These are phyloP conservation scores for Sebastes diploproa DNA, from an alignment of 2,797 vertebrate genomes.

Conservation along the genomic window DNA sequence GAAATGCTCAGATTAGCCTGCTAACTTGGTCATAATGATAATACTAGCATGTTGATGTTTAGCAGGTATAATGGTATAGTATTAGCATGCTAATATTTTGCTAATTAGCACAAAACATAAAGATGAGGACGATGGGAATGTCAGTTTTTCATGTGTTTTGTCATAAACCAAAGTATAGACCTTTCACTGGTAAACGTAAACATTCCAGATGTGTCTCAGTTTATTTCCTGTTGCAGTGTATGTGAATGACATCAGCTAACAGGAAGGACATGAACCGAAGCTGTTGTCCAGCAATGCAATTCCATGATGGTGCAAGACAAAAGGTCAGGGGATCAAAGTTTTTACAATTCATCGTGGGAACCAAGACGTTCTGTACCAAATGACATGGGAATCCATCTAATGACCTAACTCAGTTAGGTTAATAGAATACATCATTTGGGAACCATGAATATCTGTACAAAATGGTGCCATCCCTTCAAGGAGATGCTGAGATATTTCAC, in stretches of 20 bases:
- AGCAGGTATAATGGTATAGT: neutral
- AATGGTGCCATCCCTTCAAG: neutral
- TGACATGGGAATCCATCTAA: neutral
- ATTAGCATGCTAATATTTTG: neutral
- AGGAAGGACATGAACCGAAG: no score
- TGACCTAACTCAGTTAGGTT: neutral
- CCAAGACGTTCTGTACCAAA: neutral
- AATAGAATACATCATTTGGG: neutral
- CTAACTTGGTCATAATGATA: neutral
- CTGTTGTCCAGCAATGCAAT: no score
- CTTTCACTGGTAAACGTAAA: no score
- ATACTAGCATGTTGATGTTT: neutral
- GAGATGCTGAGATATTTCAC: neutral
- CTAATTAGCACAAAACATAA: neutral
- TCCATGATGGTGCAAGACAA: neutral
- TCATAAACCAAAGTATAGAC: neutral
- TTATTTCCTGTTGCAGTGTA: no score
- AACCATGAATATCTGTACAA: neutral
- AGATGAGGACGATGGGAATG: neutral
- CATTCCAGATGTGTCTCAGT: no score
- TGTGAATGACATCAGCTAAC: no score
- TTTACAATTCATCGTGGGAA: neutral
- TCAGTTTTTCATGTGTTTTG: neutral
- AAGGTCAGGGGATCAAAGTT: neutral
- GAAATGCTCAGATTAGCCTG: neutral